Base-by-base conservation (phyloP, 2,113 vertebrate species). In the Glaucomys volans region DNA sequence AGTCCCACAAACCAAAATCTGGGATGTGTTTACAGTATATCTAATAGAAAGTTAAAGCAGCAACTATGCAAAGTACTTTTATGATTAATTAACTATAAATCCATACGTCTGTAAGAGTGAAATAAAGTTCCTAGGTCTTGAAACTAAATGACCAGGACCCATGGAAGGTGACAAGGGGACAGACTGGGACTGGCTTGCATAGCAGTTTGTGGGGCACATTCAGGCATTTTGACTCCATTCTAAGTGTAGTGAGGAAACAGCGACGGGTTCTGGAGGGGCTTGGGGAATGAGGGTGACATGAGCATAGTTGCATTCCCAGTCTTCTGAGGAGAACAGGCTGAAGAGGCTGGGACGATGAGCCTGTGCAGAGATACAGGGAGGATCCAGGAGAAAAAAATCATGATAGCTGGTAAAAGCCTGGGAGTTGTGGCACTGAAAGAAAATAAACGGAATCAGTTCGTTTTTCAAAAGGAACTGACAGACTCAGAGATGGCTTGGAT, bases 301-400 rank as follows among this genome's bases (percentile, higher is more conserved):
- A 7, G 42, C 4, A 8, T 3, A 17, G 47, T 10, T 26, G 4
- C 26, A 24, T 76, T 32, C n/a, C n/a, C 37, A n/a, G 54, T 20
- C 10, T 50, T 75, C 10, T 91, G 17, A 1, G 1, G 10, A n/a
- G 13, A 71, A n/a, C 11, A 67, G 52, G 10, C 47, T 18, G 32
- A 83, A 64, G 69, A 42, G 26, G 13, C 4, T 64, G 26, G 16
- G 35, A 10, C 22, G 26, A 69, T 1, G 12, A 67, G 22, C 17
- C 20, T 9, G 0, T 8, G 5, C 1, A 4, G 8, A 17, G 40
- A 42, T 42, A n/a, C 10, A 2, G 2, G 32, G 1, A 67, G 47
- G 30, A 12, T 4, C 4, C 12, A 8, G 52, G 24, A 28, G 24
- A 28, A 10, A 76, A 71, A 67, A 54, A n/a, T 17, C 18, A 44